A percentile compares a stretch with the other conserved stretches of the same genome.
Evolutionary conservation across 2,113 vertebrate species (phyloP).

Genomic region (Pelodiscus sinensis): DNA sequence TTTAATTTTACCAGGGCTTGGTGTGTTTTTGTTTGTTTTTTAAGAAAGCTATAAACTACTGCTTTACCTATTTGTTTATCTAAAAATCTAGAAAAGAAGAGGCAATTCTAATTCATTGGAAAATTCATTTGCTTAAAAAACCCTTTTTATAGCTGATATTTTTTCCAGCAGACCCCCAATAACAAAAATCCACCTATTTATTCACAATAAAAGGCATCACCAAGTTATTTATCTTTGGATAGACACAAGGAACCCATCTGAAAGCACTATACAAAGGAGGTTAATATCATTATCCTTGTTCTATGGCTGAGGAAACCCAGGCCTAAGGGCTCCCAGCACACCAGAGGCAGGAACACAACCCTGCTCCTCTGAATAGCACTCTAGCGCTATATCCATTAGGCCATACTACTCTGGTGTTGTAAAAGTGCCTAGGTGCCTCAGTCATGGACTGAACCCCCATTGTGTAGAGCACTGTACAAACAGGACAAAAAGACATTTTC

Average conservation of each 20-base stretch:
- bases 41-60: not conserved
- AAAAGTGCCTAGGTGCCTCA: too few species aligned
- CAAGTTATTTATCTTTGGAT: not conserved
- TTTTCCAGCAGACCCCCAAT: not conserved
- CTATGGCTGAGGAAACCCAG: too few species aligned
- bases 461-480: not conserved
- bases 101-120: not conserved
- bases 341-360: too few species aligned
- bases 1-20: not conserved
- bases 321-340: too few species aligned
- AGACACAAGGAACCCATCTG: not conserved
- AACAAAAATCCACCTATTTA: not conserved
- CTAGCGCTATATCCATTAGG: too few species aligned
- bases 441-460: not conserved
- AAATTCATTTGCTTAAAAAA: slow-evolving; percentile 1
- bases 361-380: too few species aligned
- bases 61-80: not conserved
- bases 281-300: too few species aligned
- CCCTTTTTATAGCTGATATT: not conserved
- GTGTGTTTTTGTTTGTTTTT: not conserved
- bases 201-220: not conserved
- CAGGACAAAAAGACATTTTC: not conserved
- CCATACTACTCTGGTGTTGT: too few species aligned
- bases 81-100: not conserved
- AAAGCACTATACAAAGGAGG: too few species aligned